Evolutionary conservation across 2,888 invertebrate genomes (phyloP), one percentile per base, ranked within the genome.

Genomic region (Cantharis lateralis): DNA sequence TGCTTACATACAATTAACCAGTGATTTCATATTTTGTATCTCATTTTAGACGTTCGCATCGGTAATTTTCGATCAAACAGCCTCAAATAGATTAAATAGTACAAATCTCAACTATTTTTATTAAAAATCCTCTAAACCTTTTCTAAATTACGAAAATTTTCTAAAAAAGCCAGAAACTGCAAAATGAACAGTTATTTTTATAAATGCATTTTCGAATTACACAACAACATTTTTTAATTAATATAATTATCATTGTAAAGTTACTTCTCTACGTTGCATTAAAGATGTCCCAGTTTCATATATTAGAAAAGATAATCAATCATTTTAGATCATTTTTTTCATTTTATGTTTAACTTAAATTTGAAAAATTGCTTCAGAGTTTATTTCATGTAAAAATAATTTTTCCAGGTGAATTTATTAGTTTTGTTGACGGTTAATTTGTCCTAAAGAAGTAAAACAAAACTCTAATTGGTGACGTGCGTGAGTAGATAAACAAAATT

Each of bases 1-100:
- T 77, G 70, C 62, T 70, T 77, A 77, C 73, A 77, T 77, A 77
- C 73, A 73, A 77, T 73, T 77, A 77, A 73, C 11, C 28, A 74
- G 64, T 74, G 74, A 74, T 73, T 73, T 73, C 73, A 73, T 74
- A 66, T 13, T 20, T 24, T n/a, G 18, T 66, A 66, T 66, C 64
- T 13, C 18, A 66, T 66, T 66, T 66, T 20, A 24, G 20, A 66
- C 15, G 64, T n/a, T 16, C 20, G 10, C 10, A 66, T 66, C 20
- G 24, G 24, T 20, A 66, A 24, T 66, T 66, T 66, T 20, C 24
- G 18, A 3, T 66, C 20, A 48, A n/a, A n/a, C n/a, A 48, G 48
- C n/a, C 1, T 48, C 7, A 32, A 32, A n/a, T 32, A 32, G 32
- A 32, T 48, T n/a, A 48, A 32, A 48, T 48, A 48, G 48, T n/a